Conservation (phyloP, 2,113 vertebrate genomes). For the Psephotus haematonotus region DNA sequence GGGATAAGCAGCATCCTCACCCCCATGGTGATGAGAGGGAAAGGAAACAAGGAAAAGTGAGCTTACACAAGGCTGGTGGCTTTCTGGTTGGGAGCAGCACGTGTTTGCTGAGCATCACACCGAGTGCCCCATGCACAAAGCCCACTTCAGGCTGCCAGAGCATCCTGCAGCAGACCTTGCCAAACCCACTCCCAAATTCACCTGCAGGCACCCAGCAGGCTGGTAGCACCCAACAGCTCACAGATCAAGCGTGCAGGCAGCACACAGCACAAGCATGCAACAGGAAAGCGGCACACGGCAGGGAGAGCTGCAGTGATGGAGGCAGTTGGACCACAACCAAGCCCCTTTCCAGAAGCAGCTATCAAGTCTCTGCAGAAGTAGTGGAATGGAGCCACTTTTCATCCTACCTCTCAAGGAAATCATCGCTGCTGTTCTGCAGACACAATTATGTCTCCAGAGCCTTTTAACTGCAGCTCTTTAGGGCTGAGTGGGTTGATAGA, state of each 20-base stretch:
- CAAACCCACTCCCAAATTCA: neutral
- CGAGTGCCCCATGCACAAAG: neutral
- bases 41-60: neutral
- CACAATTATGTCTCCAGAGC: constrained; percentile 36
- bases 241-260: fast-evolving
- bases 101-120: neutral
- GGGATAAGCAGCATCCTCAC: neutral
- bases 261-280: neutral
- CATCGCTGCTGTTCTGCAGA: constrained; percentile 1
- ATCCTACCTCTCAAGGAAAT: constrained; percentile 34
- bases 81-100: neutral
- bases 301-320: neutral
- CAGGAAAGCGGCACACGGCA: neutral
- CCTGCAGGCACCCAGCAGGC: neutral
- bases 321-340: constrained; percentile 3
- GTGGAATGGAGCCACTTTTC: constrained; percentile 20
- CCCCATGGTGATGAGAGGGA: fast-evolving
- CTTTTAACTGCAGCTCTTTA: constrained; percentile 42
- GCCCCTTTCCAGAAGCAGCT: constrained; percentile 17
- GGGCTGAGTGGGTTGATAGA: constrained; percentile 41
- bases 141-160: neutral
- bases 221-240: fast-evolving
- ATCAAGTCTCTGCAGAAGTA: constrained; percentile 6
- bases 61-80: neutral
- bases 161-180: neutral